A percentile compares a stretch with the other conserved stretches of the same genome.
Evolutionary conservation across 92 coral and sea anemone genomes (phyloP).

Genomic region (Epizoanthus illoricatus): DNA sequence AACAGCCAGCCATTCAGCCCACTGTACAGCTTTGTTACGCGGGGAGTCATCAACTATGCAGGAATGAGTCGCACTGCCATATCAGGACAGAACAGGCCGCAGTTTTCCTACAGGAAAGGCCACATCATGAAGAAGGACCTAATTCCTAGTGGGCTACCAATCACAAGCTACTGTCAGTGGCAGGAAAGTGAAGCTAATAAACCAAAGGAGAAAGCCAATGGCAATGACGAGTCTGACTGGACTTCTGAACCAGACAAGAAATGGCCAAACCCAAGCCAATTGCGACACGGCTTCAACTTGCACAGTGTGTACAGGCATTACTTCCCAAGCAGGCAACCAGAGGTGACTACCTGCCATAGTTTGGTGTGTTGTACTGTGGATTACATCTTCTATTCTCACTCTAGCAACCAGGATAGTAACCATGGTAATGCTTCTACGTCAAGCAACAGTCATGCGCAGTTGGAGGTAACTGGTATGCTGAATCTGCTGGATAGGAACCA

Average conservation of each 20-base stretch:
- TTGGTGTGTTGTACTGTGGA: conserved; percentile 85
- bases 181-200: conserved; percentile 4
- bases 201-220: neutral
- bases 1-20: conserved; percentile 89
- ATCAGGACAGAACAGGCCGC: conserved; percentile 79
- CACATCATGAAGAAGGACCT: conserved; percentile 51
- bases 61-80: conserved; percentile 68
- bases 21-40: conserved; percentile 64
- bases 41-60: conserved; percentile 65
- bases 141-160: conserved; percentile 78
- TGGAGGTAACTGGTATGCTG: conserved; percentile 71
- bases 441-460: conserved; percentile 45
- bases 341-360: conserved; percentile 88
- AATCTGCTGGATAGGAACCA: conserved; percentile 59
- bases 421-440: conserved; percentile 28
- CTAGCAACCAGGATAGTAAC: conserved; percentile 36
- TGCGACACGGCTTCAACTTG: conserved; percentile 60
- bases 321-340: conserved; percentile 51
- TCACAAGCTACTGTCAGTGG: conserved; percentile 54
- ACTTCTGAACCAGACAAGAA: neutral
- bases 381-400: conserved; percentile 66
- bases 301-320: conserved; percentile 80
- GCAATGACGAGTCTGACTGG: neutral
- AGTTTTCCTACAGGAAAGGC: conserved; percentile 23
- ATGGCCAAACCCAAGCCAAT: conserved; percentile 25